Conservation (phyloP, 2,113 vertebrate species). For the Polypterus bichir region DNA sequence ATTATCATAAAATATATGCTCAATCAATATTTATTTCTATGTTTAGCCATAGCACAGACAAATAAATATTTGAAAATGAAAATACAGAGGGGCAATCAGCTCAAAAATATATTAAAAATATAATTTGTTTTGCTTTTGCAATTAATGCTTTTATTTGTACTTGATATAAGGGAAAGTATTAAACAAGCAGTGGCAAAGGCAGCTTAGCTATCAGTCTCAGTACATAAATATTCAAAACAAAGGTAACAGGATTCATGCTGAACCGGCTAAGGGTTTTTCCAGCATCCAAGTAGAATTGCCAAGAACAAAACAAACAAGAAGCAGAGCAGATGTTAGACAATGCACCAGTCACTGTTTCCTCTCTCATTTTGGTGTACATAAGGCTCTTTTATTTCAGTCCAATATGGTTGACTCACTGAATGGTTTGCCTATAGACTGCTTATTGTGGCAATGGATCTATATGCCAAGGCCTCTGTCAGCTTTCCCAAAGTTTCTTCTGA, state of each 20-base stretch:
- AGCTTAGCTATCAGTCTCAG: conserved; percentile 63
- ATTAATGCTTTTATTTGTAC: conserved; percentile 58
- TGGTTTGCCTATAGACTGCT: conserved; percentile 70
- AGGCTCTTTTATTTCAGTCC: conserved; percentile 62
- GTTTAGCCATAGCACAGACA: too few species aligned
- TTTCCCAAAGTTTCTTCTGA: conserved; percentile 80
- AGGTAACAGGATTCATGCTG: conserved; percentile 68
- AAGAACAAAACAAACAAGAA: conserved; percentile 76
- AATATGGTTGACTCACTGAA: conserved; percentile 74
- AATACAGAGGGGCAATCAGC: too few species aligned
- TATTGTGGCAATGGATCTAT: conserved; percentile 65
- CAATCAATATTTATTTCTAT: too few species aligned
- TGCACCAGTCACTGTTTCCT: conserved; percentile 57
- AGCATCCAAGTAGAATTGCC: conserved; percentile 69
- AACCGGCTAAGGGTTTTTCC: conserved; percentile 66
- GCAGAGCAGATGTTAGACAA: conserved; percentile 77
- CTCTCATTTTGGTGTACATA: conserved; percentile 67
- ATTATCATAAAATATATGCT: too few species aligned
- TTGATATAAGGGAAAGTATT: too few species aligned
- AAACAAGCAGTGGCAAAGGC: conserved; percentile 56
- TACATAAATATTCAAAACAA: conserved; percentile 82
- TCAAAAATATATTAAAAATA: conserved; percentile 24
- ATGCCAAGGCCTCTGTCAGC: conserved; percentile 69
- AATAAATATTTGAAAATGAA: too few species aligned
- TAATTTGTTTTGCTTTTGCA: conserved; percentile 77